Percentiles rank a stretch among this genome's conserved stretches.
Conservation (phyloP, 2,113 vertebrate species). For the Sinosuthora webbiana region DNA sequence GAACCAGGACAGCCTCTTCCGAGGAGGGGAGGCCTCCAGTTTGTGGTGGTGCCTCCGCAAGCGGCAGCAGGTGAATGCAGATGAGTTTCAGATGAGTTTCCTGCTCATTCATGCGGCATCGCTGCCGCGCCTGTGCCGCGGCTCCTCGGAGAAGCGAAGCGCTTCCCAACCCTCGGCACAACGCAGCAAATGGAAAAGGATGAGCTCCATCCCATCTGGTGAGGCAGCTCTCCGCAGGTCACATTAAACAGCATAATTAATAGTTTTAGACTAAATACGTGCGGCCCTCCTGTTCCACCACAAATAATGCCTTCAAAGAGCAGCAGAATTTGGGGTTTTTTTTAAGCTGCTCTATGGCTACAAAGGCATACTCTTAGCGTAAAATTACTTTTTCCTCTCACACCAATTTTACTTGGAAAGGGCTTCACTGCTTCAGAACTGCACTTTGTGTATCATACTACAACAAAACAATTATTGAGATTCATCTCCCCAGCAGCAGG, state of each 20-base stretch:
- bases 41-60: not conserved
- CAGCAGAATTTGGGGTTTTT: not conserved
- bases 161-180: constrained; percentile 17
- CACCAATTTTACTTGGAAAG: not conserved
- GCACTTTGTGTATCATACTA: not conserved
- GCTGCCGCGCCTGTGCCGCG: not conserved
- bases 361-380: not conserved
- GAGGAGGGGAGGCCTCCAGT: not conserved
- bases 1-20: not conserved
- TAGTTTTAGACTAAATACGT: constrained; percentile 23
- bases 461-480: not conserved
- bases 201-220: constrained; percentile 19
- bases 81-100: not conserved
- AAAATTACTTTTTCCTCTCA: not conserved
- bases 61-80: not conserved
- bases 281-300: not conserved
- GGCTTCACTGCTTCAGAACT: not conserved
- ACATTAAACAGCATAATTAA: constrained; percentile 61
- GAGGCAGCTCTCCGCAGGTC: constrained; percentile 59
- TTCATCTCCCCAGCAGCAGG: not conserved
- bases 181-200: not conserved
- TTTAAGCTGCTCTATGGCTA: not conserved
- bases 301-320: not conserved
- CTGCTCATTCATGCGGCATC: not conserved
- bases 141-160: not conserved